Evolutionary conservation across 2,797 vertebrate species (phyloP).

Genomic region (Buceros bicornis): DNA sequence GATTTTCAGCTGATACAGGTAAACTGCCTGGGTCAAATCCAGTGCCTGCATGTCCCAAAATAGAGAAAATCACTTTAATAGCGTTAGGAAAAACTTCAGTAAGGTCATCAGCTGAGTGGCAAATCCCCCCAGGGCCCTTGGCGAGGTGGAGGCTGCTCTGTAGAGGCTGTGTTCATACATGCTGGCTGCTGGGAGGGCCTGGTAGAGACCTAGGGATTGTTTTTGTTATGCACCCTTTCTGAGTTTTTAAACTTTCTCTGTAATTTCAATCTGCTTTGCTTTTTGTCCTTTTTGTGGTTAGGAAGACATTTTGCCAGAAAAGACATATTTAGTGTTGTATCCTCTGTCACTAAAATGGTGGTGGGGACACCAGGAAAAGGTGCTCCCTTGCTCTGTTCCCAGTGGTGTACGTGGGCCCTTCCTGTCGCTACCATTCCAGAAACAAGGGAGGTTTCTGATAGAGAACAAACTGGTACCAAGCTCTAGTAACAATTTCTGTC

Average conservation of each 20-base stretch:
- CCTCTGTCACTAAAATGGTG: not conserved
- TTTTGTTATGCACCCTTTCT: not conserved
- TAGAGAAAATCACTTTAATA: constrained; percentile 18
- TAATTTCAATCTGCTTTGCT: not conserved
- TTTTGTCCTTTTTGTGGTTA: not conserved
- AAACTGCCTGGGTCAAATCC: not conserved
- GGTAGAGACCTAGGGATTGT: not conserved
- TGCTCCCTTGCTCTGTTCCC: not conserved
- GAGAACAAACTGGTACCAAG: accelerated
- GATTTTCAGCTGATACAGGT: not conserved
- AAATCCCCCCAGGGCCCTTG: not conserved
- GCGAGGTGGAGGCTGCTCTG: not conserved
- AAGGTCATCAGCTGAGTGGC: not conserved
- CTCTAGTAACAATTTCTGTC: accelerated
- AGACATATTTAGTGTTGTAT: not conserved
- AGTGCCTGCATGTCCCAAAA: not conserved
- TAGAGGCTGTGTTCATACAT: not conserved
- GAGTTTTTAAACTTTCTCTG: not conserved
- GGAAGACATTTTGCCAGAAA: not conserved
- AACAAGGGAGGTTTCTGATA: not conserved
- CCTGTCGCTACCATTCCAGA: not conserved
- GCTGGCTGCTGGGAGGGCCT: not conserved
- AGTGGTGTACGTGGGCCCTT: not conserved
- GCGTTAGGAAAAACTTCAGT: not conserved
- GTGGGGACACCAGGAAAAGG: not conserved